A percentile compares a stretch with the other conserved stretches of the same genome.
Conservation (phyloP, 1,140 invertebrate genomes). For the Nasonia vitripennis region DNA sequence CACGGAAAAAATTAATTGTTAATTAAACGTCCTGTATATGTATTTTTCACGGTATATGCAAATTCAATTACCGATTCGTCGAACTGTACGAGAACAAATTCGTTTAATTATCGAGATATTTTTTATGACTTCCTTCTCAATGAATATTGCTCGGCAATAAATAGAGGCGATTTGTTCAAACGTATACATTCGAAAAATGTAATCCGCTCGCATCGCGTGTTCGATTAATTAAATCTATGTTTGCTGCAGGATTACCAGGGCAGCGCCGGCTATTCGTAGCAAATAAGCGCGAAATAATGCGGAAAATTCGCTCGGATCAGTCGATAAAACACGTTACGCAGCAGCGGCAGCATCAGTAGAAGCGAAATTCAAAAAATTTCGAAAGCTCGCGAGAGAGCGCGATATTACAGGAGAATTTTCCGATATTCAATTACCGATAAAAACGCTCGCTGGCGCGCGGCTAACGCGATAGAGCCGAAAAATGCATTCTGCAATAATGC, state of each 20-base stretch:
- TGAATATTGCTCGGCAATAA: not conserved
- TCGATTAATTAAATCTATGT: not conserved
- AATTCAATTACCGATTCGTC: not conserved
- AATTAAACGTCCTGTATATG: not conserved
- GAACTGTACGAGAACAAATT: too few relatives aligned
- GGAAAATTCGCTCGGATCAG: too few relatives aligned
- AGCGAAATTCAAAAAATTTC: not conserved
- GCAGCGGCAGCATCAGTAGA: not conserved
- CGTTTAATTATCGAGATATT: not conserved
- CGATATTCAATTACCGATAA: not conserved
- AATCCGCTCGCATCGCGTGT: not conserved
- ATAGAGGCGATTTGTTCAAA: not conserved
- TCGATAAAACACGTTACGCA: not conserved
- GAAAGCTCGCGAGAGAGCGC: not conserved
- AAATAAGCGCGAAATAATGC: too few relatives aligned
- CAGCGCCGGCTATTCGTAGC: too few relatives aligned
- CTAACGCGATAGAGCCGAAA: not conserved
- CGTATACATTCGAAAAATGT: not conserved
- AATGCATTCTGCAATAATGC: not conserved
- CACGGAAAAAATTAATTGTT: slow-evolving; percentile 19
- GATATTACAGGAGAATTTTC: not conserved
- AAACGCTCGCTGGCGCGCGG: not conserved
- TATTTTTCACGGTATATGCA: not conserved
- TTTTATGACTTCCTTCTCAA: too few relatives aligned
- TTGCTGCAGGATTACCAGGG: not conserved